Evolutionary conservation across 2,797 vertebrate species (phyloP), one percentile per base, ranked within the genome.

Genomic region (Chelon labrosus): DNA sequence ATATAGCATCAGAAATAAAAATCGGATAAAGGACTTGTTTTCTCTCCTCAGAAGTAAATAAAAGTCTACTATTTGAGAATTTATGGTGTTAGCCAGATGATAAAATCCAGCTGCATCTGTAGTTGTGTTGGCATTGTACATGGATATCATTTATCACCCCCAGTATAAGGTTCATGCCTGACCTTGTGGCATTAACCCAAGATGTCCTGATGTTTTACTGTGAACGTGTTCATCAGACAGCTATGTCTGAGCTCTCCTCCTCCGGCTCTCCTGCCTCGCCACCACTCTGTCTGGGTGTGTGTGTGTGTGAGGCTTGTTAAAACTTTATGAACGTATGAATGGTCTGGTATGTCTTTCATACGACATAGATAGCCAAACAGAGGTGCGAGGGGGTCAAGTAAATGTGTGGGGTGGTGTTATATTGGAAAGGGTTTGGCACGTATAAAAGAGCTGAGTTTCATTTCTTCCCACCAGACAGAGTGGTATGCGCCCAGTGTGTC

Each of bases 251-350:
- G n/a, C 70, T 54, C 20, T 53, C 56, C 55, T 53, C 27, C 35
- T 54, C 57, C 31, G 56, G 14, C 52, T 39, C 22, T 16, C 35
- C 7, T 8, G 73, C 31, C 70, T 71, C 55, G 7, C 27, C 11
- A 2, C 66, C 82, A 84, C 83, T 85, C 3, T n/a, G 7, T 38
- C 37, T 7, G 6, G 7, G 31, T 35, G 31, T 85, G 82, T 61
- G 49, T 70, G 82, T 61, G 49, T 70, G 65, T 37, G 76, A 61
- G 66, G 44, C 85, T 78, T 77, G 78, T 91, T 85, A 88, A 90
- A 89, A 72, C 79, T 86, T 89, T 87, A 90, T 72, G 79, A 79
- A 81, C 39, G 7, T 75, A 77, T 87, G 79, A 90, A 84, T 61
- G 69, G 67, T 77, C 78, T 72, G 69, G 80, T 41, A 73, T 56